These are phyloP conservation scores for Drosophila affinis DNA, from an alignment of 2,888 invertebrate species.

Conservation along the genomic window DNA sequence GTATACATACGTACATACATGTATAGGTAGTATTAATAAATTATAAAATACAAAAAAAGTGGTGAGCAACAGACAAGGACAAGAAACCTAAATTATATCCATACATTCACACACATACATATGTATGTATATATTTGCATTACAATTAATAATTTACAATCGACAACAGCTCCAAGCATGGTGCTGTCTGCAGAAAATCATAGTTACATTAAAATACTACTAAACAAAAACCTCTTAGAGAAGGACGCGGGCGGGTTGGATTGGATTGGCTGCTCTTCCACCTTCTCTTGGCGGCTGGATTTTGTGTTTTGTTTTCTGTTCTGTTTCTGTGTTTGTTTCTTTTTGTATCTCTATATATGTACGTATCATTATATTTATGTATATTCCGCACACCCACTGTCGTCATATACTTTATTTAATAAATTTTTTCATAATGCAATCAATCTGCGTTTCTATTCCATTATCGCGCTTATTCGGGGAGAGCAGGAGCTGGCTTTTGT, in stretches of 20 bases:
- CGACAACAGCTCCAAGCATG: constrained; percentile 58
- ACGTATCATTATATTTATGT: constrained; percentile 55
- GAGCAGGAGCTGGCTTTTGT: constrained; percentile 42
- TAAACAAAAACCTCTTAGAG: constrained; percentile 30
- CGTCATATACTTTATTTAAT: constrained; percentile 62
- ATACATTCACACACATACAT: constrained; percentile 11
- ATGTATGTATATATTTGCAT: constrained; percentile 40
- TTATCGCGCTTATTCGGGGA: constrained; percentile 56
- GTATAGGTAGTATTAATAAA: not conserved
- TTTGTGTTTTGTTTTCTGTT: constrained; percentile 34
- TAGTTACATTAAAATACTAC: constrained; percentile 42
- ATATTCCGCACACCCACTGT: constrained; percentile 56
- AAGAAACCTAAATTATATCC: constrained; percentile 24
- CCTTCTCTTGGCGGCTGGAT: constrained; percentile 21
- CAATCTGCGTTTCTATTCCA: constrained; percentile 43
- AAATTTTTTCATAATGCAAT: constrained; percentile 60
- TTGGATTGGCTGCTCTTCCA: constrained; percentile 32
- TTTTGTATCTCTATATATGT: constrained; percentile 56
- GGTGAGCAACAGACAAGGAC: constrained; percentile 40
- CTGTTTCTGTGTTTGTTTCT: constrained; percentile 48
- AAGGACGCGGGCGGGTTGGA: constrained; percentile 50
- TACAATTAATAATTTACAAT: constrained; percentile 62
- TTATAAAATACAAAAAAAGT: not conserved
- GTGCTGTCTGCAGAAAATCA: constrained; percentile 51
- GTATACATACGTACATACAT: constrained; percentile 5